A percentile compares a stretch with the other conserved stretches of the same genome.
Evolutionary conservation across 2,113 vertebrate species (phyloP).

Genomic region (Synodontis membranacea): DNA sequence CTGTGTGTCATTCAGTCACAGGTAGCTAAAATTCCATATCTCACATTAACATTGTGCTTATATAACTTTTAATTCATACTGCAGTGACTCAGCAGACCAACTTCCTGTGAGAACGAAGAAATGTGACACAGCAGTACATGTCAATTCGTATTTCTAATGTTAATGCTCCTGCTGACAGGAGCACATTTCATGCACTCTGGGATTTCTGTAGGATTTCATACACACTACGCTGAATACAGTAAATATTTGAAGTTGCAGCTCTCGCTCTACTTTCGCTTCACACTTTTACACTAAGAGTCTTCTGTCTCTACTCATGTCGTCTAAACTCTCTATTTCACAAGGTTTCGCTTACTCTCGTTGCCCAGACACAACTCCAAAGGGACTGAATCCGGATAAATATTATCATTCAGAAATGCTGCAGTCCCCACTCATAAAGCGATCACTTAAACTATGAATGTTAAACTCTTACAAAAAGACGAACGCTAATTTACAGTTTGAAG

Average conservation of each 20-base stretch:
- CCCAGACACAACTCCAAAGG: neutral
- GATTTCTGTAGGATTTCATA: neutral
- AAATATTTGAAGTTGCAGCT: neutral
- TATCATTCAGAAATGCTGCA: neutral
- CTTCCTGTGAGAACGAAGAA: slow-evolving; percentile 68
- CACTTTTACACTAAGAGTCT: neutral
- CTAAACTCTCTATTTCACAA: neutral
- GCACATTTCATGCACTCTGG: neutral
- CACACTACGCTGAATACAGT: neutral
- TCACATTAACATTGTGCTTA: slow-evolving; percentile 70
- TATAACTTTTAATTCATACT: slow-evolving; percentile 67
- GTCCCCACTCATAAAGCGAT: neutral
- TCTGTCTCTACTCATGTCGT: neutral
- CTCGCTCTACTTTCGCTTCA: neutral
- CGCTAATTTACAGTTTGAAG: neutral
- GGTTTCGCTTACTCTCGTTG: neutral
- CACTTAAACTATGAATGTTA: neutral
- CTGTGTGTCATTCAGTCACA: slow-evolving; percentile 64
- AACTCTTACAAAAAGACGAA: neutral
- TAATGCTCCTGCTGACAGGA: neutral
- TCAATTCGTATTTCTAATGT: neutral
- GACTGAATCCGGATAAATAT: neutral
- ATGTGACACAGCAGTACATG: slow-evolving; percentile 33
- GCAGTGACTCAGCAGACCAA: slow-evolving; percentile 66
- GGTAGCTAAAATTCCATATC: slow-evolving; percentile 62